Evolutionary conservation across 2,888 invertebrate species (phyloP).

Genomic region (Lithophane semibrunnea): DNA sequence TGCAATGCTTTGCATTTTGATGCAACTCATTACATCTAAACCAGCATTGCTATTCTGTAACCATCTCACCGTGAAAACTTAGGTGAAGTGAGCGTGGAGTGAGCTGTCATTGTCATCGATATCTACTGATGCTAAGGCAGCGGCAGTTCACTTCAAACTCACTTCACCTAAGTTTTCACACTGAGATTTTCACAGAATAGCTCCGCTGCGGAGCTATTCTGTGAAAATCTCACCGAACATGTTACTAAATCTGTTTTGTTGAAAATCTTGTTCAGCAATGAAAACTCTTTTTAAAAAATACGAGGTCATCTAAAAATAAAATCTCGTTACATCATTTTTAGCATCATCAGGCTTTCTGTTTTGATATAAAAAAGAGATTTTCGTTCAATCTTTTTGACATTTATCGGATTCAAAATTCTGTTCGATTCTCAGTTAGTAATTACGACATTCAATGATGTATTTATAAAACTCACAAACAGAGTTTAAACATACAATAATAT

Average conservation of each 20-base stretch:
- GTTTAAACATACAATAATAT: background rate
- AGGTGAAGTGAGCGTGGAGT: no score
- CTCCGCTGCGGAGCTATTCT: no score
- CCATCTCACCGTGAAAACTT: no score
- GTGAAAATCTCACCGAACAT: no score
- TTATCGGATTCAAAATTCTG: background rate
- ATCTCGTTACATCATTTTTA: slow-evolving; percentile 2
- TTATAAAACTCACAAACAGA: background rate
- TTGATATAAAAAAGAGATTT: background rate
- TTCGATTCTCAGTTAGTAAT: background rate
- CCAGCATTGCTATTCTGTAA: no score
- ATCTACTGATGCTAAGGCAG: no score
- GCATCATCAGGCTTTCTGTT: background rate
- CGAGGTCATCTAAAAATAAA: slow-evolving; percentile 1
- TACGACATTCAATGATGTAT: background rate
- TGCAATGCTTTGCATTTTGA: slow-evolving; percentile 19
- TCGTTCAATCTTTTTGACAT: background rate
- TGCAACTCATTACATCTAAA: slow-evolving; percentile 16
- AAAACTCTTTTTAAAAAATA: background rate
- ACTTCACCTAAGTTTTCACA: no score
- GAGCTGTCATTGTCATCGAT: no score
- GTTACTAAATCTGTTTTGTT: background rate
- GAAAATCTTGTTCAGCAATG: background rate
- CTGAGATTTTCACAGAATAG: no score
- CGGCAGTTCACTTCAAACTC: no score